Percentiles rank a stretch among this genome's conserved stretches.
These are phyloP conservation scores for Thrips palmi DNA, from an alignment of 1,140 invertebrate species.

Conservation along the genomic window DNA sequence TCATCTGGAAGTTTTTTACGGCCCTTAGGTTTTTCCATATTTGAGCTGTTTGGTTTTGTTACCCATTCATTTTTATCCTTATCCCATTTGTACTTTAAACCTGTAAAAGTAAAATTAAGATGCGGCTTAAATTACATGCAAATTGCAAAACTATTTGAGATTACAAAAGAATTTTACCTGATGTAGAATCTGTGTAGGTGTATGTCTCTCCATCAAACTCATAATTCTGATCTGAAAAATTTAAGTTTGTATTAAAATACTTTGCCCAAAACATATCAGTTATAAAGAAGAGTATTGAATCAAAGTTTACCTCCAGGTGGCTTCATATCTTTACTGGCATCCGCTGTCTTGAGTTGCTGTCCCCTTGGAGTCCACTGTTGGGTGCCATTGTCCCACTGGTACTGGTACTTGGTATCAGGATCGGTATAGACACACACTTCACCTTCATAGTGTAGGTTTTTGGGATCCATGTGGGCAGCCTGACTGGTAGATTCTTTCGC, in stretches of 20 bases:
- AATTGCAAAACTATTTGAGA: not conserved
- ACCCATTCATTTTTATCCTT: constrained; percentile 39
- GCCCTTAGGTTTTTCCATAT: constrained; percentile 11
- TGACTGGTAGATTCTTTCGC: constrained; percentile 1
- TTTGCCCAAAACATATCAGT: too few relatives aligned
- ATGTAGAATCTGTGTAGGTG: constrained; percentile 26
- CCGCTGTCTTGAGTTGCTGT: constrained; percentile 14
- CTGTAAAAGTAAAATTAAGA: constrained; percentile 13
- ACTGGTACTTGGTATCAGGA: constrained; percentile 40
- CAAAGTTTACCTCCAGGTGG: too few relatives aligned
- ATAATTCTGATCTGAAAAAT: too few relatives aligned
- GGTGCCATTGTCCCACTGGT: constrained; percentile 40
- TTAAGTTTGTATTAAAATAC: too few relatives aligned
- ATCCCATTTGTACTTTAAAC: constrained; percentile 20
- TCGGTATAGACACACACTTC: constrained; percentile 55
- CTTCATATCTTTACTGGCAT: constrained; percentile 19
- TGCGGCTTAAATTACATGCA: not conserved
- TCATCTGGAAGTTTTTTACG: constrained; percentile 23
- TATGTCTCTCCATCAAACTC: constrained; percentile 31
- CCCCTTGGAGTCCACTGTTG: constrained; percentile 31
- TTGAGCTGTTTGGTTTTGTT: constrained; percentile 21
- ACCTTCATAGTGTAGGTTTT: constrained; percentile 42
- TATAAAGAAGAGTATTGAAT: too few relatives aligned
- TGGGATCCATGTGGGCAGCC: too few relatives aligned
- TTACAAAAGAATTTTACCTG: constrained; percentile 15